A percentile compares a stretch with the other conserved stretches of the same genome.
Conservation (phyloP, 2,113 vertebrate species). For the Taurulus bubalis region DNA sequence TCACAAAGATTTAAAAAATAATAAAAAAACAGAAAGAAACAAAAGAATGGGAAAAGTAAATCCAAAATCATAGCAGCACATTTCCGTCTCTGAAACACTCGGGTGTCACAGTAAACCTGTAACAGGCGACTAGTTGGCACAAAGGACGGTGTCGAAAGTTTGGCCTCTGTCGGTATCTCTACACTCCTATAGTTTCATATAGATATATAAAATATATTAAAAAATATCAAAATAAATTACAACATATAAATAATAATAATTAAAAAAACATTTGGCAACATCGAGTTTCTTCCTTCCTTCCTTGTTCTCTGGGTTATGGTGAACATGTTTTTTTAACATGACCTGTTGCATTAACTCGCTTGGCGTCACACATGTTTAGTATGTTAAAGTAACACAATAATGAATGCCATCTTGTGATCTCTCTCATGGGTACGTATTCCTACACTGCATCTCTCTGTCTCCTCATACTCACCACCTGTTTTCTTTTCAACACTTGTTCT, state of each 20-base stretch:
- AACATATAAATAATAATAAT: slow-evolving; percentile 74
- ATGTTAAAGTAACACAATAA: slow-evolving; percentile 58
- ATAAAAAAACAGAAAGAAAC: neutral
- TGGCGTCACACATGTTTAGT: slow-evolving; percentile 50
- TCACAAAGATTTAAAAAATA: neutral
- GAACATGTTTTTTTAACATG: slow-evolving; percentile 50
- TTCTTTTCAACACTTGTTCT: slow-evolving; percentile 16
- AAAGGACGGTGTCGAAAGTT: slow-evolving; percentile 71
- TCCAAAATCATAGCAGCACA: slow-evolving; percentile 69
- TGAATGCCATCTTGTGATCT: slow-evolving; percentile 63
- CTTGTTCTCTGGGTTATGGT: slow-evolving; percentile 32
- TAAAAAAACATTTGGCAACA: slow-evolving; percentile 81
- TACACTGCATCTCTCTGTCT: slow-evolving; percentile 26
- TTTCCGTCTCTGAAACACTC: slow-evolving; percentile 47
- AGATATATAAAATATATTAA: slow-evolving; percentile 63
- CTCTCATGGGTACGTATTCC: slow-evolving; percentile 52
- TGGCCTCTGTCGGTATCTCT: slow-evolving; percentile 70
- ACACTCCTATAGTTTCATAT: slow-evolving; percentile 66
- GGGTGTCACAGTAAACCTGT: slow-evolving; percentile 42
- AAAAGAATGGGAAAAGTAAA: slow-evolving; percentile 23
- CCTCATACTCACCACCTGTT: slow-evolving; percentile 7
- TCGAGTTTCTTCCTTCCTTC: slow-evolving; percentile 54
- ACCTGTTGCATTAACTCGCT: slow-evolving; percentile 29
- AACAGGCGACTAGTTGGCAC: slow-evolving; percentile 77
- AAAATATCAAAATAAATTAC: slow-evolving; percentile 82